Evolutionary conservation across 2,797 vertebrate genomes (phyloP), one percentile per base, ranked within the genome.

Genomic region (Chromis chromis): DNA sequence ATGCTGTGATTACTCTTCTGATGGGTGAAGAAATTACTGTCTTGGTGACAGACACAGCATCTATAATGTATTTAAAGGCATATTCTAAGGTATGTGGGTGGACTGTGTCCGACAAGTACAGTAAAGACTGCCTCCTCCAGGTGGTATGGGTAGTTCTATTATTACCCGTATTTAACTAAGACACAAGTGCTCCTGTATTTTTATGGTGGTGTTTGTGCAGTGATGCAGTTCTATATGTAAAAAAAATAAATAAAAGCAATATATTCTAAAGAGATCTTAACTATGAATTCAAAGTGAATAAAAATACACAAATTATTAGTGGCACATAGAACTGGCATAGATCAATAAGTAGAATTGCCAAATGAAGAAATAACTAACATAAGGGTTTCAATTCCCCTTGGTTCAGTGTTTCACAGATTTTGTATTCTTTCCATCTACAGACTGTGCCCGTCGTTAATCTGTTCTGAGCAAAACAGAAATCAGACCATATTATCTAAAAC

Each of bases 1-100:
- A 89, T 19, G 61, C 89, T 91, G 89, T 92, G 86, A 94, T 94
- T 94, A 94, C 86, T 74, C 80, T 86, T 80, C 82, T 87, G 85
- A 92, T 85, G 91, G 89, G 75, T 82, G 82, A 76, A 86, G 78
- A 93, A 92, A 94, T 93, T 85, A 90, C 90, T 49, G 76, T 70
- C 82, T 86, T 86, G 79, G 87, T 89, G 88, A 86, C 90, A 88
- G 86, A 90, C 27, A 40, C 79, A 57, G 78, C 80, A 75, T 83
- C 70, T 84, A 54, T 22, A 39, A 76, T 62, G 79, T 89, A 88
- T 93, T 93, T 89, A 88, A 87, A 92, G 86, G 70, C 71, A 56
- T 50, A 62, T 65, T 73, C 6, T 19, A 69, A 86, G 77, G 76
- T 71, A 71, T 70, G 69, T 68, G 78, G 80, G 80, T 66, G 78